Base-by-base conservation (phyloP, 1,140 invertebrate species). In the Amyelois transitella region DNA sequence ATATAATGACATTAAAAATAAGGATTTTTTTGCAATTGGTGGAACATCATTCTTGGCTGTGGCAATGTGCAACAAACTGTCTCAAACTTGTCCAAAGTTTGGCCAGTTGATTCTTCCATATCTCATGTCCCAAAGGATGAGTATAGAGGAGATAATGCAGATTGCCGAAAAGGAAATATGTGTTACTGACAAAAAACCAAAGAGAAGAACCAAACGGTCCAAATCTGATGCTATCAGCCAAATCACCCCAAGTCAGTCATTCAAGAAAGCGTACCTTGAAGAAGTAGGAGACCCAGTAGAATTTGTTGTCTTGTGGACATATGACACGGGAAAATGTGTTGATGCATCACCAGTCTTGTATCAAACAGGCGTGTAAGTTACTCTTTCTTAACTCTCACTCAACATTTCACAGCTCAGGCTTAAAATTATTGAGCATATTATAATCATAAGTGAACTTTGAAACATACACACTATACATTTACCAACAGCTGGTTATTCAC, bases 241-340 rank as follows among this genome's bases (percentile, higher is more conserved):
- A 28, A 24, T 45, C 55, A 38, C n/a, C 8, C 60, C 64, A 14
- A 53, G 20, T 45, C 43, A 54, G 17, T 61, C 51, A 45, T 53
- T 44, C 7, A 72, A 70, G 43, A 72, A 63, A 61, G 14, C 44
- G 10, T 58, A 22, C 10, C 59, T 52, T 43, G 4, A 54, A 21
- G 18, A 19, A 17, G 49, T 1, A 1, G 55, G 12, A 6, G 54
- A 51, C 18, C 51, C 63, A 58, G n/a, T 80, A 6, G 70, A 83
- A 12, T 84, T 80, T 64, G 55, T 70, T 44, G 55, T 72, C 38
- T 53, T 77, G 3, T 93, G 91, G 91, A 88, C 81, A 32, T 91
- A 88, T 76, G 76, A 94, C 77, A 90, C 94, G 48, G 83, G 90
- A 50, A 94, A 94, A 75, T 95, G 94, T 89, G 90, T 95, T 18